phyloP scores from a whole-genome alignment of 2,797 vertebrate genomes.

The Dendrocincla fuliginosa region DNA sequence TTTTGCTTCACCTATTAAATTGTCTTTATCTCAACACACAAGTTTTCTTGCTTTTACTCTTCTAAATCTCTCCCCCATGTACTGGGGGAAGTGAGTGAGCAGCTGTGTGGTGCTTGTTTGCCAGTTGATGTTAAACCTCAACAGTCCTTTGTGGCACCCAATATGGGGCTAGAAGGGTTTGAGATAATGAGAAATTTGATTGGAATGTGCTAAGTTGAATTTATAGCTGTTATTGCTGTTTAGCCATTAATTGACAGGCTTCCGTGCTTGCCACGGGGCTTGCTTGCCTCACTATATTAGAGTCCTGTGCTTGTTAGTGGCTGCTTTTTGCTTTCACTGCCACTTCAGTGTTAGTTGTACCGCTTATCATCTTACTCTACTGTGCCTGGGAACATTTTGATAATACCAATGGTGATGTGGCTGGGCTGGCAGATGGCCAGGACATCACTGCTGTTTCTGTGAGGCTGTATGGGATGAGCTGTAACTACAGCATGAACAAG shows the following conservation, averaged over 20 bases:
- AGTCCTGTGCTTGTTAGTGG: neutral
- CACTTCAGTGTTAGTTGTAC: neutral
- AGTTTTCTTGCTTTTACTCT: neutral
- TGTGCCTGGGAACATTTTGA: neutral
- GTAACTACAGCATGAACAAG: neutral
- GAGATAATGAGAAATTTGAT: neutral
- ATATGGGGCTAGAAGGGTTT: neutral
- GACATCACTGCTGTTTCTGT: rapidly evolving
- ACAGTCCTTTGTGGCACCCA: neutral
- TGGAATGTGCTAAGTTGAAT: neutral
- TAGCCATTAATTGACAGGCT: neutral
- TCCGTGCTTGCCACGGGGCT: neutral
- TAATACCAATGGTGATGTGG: neutral
- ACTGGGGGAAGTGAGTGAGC: neutral
- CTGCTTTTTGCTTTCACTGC: neutral
- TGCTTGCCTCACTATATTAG: neutral
- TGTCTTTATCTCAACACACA: neutral
- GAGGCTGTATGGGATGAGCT: neutral
- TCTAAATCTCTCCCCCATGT: neutral
- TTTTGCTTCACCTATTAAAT: neutral
- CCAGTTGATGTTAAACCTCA: neutral
- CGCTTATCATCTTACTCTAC: neutral
- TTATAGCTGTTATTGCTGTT: neutral
- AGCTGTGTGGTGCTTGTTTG: neutral
- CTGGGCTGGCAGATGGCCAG: neutral